Percentiles rank a stretch among this genome's conserved stretches.
Conservation (phyloP, 2,113 vertebrate genomes). For the Cyprinus carpio region DNA sequence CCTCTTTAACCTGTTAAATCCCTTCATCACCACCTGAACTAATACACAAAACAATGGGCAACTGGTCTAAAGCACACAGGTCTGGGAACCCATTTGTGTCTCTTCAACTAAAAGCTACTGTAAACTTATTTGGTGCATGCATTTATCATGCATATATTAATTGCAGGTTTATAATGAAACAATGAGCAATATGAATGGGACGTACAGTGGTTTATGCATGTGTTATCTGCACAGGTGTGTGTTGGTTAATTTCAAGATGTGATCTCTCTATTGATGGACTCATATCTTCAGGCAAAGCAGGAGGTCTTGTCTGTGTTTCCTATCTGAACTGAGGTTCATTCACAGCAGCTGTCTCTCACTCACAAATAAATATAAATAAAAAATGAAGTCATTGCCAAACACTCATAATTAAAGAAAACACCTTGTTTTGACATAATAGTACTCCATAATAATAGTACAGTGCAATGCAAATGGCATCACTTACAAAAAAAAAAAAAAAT, state of each 20-base stretch:
- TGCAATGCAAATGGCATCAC: not conserved
- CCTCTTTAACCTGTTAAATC: constrained; percentile 36
- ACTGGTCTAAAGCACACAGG: not conserved
- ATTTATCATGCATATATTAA: not conserved
- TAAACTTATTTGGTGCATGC: not conserved
- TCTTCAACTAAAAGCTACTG: not conserved
- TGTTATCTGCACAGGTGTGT: constrained; percentile 45
- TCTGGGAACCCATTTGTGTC: not conserved
- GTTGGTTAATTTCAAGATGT: constrained; percentile 9
- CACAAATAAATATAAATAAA: no score
- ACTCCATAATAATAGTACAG: no score
- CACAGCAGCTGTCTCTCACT: not conserved
- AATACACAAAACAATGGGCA: constrained; percentile 31
- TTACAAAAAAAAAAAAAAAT: not conserved
- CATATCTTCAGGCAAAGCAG: constrained; percentile 20
- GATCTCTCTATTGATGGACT: constrained; percentile 27
- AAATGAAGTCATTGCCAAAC: no score
- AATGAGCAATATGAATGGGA: not conserved
- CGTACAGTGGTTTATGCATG: not conserved
- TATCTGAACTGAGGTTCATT: constrained; percentile 7
- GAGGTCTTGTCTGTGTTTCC: not conserved
- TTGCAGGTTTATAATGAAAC: not conserved
- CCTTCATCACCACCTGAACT: constrained; percentile 39
- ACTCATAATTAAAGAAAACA: not conserved
- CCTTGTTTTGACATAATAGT: not conserved